Evolutionary conservation across 2,113 vertebrate species (phyloP).

Genomic region (Mirounga angustirostris): DNA sequence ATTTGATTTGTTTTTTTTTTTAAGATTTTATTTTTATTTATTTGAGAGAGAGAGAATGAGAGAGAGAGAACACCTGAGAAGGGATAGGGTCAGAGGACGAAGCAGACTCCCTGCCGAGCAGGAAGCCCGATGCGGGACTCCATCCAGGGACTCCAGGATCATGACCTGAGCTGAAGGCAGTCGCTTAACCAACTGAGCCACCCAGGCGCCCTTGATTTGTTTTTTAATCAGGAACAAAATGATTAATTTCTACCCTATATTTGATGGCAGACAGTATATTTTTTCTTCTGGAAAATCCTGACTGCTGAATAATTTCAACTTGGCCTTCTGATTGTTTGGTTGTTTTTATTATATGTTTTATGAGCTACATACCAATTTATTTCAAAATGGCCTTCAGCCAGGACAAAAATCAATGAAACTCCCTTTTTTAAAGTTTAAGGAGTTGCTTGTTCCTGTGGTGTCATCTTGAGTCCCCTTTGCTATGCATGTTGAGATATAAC

Average conservation of each 20-base stretch:
- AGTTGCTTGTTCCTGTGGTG: background rate
- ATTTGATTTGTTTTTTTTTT: background rate
- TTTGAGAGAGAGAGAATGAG: too few species aligned
- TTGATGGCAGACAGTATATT: background rate
- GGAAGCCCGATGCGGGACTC: too few species aligned
- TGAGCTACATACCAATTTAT: conserved; percentile 58
- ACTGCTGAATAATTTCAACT: conserved; percentile 43
- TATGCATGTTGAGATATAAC: background rate
- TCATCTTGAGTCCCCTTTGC: background rate
- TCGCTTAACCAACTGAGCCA: too few species aligned
- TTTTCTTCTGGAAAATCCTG: background rate
- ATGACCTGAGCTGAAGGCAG: too few species aligned
- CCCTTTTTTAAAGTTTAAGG: conserved; percentile 46
- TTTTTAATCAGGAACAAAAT: background rate
- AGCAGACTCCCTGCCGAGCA: too few species aligned
- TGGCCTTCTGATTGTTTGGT: background rate
- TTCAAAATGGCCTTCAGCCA: conserved; percentile 62
- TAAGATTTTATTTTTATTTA: too few species aligned
- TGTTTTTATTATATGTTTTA: conserved; percentile 69
- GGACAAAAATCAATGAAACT: conserved; percentile 60
- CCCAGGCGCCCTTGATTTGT: background rate
- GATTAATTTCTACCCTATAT: background rate
- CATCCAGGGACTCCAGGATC: too few species aligned
- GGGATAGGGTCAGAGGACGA: too few species aligned
- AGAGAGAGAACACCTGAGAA: too few species aligned